Base-by-base conservation (phyloP, 2,113 vertebrate species). In the Colius striatus region DNA sequence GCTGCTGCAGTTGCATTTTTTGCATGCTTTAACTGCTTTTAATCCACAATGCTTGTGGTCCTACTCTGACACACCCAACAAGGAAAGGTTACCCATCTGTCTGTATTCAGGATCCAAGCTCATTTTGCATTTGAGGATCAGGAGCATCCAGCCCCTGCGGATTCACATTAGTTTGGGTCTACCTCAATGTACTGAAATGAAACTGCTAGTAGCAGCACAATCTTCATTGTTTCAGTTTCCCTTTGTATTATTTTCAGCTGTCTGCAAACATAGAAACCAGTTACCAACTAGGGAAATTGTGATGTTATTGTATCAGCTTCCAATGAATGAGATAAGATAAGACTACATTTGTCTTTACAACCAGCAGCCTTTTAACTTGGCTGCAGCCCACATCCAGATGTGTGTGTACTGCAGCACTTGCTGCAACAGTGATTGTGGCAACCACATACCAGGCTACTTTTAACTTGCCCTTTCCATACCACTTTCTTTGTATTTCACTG, bases 201-300 rank as follows among this genome's bases (percentile, higher is more conserved):
- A 0, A 0, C n/a, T 47, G 27, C 50, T 4, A 4, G 50, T 16
- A 70, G n/a, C 48, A 81, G 61, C 60, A 66, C 0, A 2, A 38
- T 67, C 25, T 53, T 58, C 22, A 18, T 41, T 68, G 58, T 87
- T 72, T 73, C 54, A 10, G 60, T 61, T 61, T 83, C 53, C 51
- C 8, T 67, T 36, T 47, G 65, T 32, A 18, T 48, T 70, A 51
- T 82, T 85, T 87, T 76, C 32, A 70, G 29, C 55, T 32, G 27
- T 30, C 71, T 79, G 51, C 55, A 89, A 80, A 85, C 4, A 8
- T 5, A 77, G 79, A 79, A 71, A 83, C 26, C 34, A 32, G 53
- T 72, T 79, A 86, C 14, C 0, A 0, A 53, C 25, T 6, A 74
- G 27, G 26, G 26, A 83, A 90, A 80, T 29, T 1, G 4, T 72